phyloP scores from a whole-genome alignment of 2,888 invertebrate species.

The Dusona sp. region DNA sequence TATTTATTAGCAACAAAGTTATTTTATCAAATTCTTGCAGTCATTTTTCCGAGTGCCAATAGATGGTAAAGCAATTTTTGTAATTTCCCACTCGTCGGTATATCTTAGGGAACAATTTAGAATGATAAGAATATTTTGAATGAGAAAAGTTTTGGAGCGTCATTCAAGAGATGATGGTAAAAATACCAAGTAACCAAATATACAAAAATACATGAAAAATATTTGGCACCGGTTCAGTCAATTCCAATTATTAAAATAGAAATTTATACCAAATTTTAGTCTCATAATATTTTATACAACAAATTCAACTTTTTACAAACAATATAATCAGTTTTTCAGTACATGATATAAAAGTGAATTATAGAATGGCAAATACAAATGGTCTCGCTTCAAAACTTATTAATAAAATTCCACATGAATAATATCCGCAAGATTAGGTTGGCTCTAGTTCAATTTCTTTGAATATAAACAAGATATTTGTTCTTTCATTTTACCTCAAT shows the following conservation, averaged over 20 bases:
- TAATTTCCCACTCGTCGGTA: background rate
- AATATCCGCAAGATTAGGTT: background rate
- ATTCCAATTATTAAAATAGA: background rate
- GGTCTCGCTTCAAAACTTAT: background rate
- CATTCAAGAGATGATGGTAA: background rate
- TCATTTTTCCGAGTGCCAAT: too few relatives aligned
- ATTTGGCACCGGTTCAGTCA: too few relatives aligned
- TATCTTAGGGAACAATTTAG: background rate
- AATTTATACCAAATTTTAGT: background rate
- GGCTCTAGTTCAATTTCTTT: background rate
- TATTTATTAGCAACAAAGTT: background rate
- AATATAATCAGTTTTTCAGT: background rate
- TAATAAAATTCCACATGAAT: background rate
- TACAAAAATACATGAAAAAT: too few relatives aligned
- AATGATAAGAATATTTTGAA: background rate
- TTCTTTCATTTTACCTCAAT: constrained; percentile 86
- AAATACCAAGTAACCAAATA: background rate
- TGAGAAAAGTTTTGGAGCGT: background rate
- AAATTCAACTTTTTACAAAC: background rate
- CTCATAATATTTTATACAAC: background rate
- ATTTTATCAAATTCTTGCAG: too few relatives aligned
- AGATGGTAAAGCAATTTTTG: background rate
- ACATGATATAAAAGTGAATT: background rate
- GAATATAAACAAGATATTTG: background rate
- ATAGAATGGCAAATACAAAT: background rate